Evolutionary conservation across 64 coral and sea anemone genomes (phyloP), one percentile per base, ranked within the genome.

Genomic region (Actinia tenebrosa): DNA sequence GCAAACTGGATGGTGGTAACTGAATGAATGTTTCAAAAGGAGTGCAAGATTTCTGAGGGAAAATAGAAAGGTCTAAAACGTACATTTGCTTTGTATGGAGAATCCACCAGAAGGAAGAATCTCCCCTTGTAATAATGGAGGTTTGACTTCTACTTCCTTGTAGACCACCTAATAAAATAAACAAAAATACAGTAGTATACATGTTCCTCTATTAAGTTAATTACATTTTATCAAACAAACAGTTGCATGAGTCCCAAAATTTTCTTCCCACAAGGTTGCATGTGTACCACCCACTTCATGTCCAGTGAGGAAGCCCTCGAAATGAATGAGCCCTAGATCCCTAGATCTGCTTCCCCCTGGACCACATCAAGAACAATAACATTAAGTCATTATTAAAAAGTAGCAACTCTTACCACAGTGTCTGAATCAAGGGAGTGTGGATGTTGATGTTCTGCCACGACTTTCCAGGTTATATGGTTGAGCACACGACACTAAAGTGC

Each of bases 401-500:
- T 20, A 66, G n/a, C 5, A 66, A 9, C 37, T 79, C 90, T 86
- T 86, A 95, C 97, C 80, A 94, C 97, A 78, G 91, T 85, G 0
- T 83, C 86, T 18, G 82, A 85, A 55, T 99, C 93, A 47, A 99
- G 87, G 25, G 82, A 80, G 63, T 88, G 86, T 58, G 71, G 82
- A 87, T 99, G 97, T 5, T 69, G 20, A 85, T 99, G 93, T 61
- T 99, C 97, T 23, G 97, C 97, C 2, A 99, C 97, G 26, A 92
- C 84, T 58, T 95, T 99, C 97, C 97, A 99, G 4, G 93, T 99
- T n/a, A 99, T 88, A 72, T 99, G 93, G 68, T 99, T 99, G 15
- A 99, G 83, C 2, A 99, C 56, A 13, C 97, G 97, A 81, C 97
- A 99, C 97, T 99, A 82, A 75, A 75, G 22, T 84, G 60, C 1